Evolutionary conservation across 2,888 invertebrate genomes (phyloP), one percentile per base, ranked within the genome.

Genomic region (Venusia cambrica): DNA sequence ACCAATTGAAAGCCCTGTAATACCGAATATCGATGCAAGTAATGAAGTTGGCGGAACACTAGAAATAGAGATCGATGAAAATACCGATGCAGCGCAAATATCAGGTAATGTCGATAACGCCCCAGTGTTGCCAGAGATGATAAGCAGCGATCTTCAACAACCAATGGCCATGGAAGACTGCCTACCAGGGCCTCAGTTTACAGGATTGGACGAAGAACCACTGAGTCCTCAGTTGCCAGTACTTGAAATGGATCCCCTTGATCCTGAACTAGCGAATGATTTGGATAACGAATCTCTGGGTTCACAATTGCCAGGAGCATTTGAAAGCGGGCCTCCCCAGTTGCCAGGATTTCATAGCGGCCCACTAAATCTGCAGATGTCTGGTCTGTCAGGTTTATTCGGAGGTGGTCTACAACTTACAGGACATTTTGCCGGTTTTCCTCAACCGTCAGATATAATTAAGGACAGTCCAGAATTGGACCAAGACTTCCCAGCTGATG

Each of bases 41-140:
- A 54, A 51, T 24, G 47, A 48, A 30, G 57, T 9, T n/a, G 32
- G 42, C 17, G 54, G 33, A 15, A 58, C 64, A 36, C 21, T 76
- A 1, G 68, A 74, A 19, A 55, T 75, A 29, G 45, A 73, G 12
- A 62, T 78, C 16, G 71, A 74, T 51, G 70, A 76, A 54, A 62
- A 48, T 36, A 40, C 67, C 5, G 48, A 24, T 1, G n/a, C n/a
- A n/a, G n/a, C n/a, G n/a, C n/a, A n/a, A n/a, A n/a, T n/a, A n/a
- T n/a, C n/a, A n/a, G n/a, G n/a, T n/a, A n/a, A n/a, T n/a, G n/a
- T n/a, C n/a, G n/a, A n/a, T n/a, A n/a, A n/a, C n/a, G n/a, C n/a
- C n/a, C n/a, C n/a, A n/a, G n/a, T n/a, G n/a, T n/a, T n/a, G n/a
- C n/a, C n/a, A 47, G 15, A 11, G 28, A 44, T 16, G 22, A 28